Percentiles rank a stretch among this genome's conserved stretches.
These are phyloP conservation scores for Sarcophaga rosellei DNA, from an alignment of 2,888 invertebrate genomes.

Conservation along the genomic window DNA sequence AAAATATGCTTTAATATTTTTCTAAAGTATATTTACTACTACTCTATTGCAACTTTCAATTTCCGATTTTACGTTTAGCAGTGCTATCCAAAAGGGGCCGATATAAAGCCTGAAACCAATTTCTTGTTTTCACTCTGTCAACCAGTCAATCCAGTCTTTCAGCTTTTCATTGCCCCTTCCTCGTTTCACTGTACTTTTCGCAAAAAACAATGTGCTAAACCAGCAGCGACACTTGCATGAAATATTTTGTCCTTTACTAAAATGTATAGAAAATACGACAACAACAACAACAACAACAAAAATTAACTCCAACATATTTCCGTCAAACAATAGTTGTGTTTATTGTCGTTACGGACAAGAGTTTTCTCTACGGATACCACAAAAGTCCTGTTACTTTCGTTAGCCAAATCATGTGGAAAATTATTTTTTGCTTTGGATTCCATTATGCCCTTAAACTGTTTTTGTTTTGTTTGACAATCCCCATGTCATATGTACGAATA, in stretches of 20 bases:
- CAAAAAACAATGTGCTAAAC: not conserved
- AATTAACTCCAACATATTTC: conserved; percentile 14
- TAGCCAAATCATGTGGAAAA: conserved; percentile 35
- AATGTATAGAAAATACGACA: not conserved
- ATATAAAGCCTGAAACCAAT: not conserved
- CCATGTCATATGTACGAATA: not conserved
- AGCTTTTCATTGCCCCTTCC: no score
- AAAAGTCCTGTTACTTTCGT: not conserved
- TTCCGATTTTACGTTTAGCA: not conserved
- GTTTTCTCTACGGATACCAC: not conserved
- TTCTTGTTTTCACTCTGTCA: conserved; percentile 10
- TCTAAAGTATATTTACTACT: not conserved
- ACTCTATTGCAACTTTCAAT: not conserved
- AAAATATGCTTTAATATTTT: no score
- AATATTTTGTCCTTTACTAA: conserved; percentile 1
- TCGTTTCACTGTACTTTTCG: no score
- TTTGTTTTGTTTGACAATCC: not conserved
- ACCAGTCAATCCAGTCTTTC: not conserved
- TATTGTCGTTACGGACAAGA: not conserved
- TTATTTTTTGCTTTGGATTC: conserved; percentile 9
- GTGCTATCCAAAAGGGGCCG: not conserved
- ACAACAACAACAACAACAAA: not conserved
- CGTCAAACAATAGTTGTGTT: not conserved
- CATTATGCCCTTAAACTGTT: not conserved
- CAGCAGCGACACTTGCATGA: not conserved